These are phyloP conservation scores for Nomada lathburiana DNA, from an alignment of 2,888 invertebrate genomes.

Conservation along the genomic window DNA sequence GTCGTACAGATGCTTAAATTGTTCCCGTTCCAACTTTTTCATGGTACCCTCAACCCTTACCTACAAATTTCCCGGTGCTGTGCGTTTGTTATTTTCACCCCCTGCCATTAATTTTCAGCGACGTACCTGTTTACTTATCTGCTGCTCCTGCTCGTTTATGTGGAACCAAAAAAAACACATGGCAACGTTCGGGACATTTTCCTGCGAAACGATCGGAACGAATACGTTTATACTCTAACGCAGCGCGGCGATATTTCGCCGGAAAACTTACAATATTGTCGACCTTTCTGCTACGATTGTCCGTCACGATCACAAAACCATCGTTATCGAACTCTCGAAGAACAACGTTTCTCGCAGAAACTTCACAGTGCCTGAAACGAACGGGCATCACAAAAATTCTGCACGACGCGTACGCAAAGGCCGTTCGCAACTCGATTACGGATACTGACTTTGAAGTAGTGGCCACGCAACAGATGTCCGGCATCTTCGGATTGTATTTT, in stretches of 20 bases:
- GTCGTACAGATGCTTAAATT: conserved; percentile 82
- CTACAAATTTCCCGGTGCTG: conserved; percentile 72
- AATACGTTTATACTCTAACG: no score
- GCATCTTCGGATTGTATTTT: conserved; percentile 66
- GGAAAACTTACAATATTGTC: conserved; percentile 83
- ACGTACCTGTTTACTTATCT: conserved; percentile 78
- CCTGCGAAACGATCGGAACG: conserved; percentile 73
- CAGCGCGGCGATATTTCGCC: background rate
- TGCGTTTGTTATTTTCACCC: background rate
- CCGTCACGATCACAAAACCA: conserved; percentile 85
- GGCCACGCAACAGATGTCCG: conserved; percentile 64
- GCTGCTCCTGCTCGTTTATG: conserved; percentile 72
- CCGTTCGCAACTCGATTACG: conserved; percentile 1
- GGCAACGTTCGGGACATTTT: conserved; percentile 83
- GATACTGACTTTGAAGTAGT: conserved; percentile 62
- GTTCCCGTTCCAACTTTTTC: conserved; percentile 77
- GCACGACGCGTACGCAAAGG: background rate
- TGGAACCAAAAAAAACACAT: conserved; percentile 84
- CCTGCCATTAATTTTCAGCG: background rate
- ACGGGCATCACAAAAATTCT: background rate
- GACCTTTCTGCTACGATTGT: conserved; percentile 84
- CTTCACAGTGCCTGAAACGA: conserved; percentile 80
- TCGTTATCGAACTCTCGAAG: conserved; percentile 84
- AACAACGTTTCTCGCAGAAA: conserved; percentile 82
- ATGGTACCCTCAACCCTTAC: conserved; percentile 84